phyloP scores from a whole-genome alignment of 2,797 vertebrate genomes.

The Macropus fuliginosus region DNA sequence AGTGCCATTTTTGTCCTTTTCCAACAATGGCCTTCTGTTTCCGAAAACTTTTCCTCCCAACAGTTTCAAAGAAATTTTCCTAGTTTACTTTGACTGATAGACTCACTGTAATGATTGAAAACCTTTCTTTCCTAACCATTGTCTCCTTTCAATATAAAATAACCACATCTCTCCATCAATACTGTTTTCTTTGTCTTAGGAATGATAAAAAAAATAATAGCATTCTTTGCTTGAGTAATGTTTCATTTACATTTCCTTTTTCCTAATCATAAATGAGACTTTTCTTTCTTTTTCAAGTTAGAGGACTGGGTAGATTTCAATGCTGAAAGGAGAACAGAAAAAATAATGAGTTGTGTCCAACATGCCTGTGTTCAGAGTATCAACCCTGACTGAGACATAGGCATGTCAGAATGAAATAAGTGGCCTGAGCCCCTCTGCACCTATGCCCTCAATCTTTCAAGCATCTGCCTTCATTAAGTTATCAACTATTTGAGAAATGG shows the following conservation, averaged over 20 bases:
- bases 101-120: slow-evolving; percentile 1
- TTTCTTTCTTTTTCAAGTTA: slow-evolving; percentile 49
- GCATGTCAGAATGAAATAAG: background rate
- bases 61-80: background rate
- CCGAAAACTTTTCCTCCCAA: background rate
- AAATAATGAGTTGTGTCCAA: background rate
- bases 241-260: background rate
- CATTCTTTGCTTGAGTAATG: slow-evolving; percentile 14
- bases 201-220: background rate
- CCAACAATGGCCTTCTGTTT: background rate
- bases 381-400: background rate
- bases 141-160: slow-evolving; percentile 15
- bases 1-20: background rate
- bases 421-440: background rate
- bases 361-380: background rate
- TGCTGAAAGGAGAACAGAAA: slow-evolving; percentile 1
- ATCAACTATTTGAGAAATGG: slow-evolving; percentile 9
- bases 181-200: background rate
- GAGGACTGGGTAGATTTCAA: background rate
- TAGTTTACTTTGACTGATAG: background rate
- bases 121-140: slow-evolving; percentile 13
- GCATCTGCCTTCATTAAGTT: slow-evolving; percentile 28
- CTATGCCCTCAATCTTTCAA: background rate
- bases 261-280: background rate
- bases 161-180: background rate